Conservation (phyloP, 2,113 vertebrate genomes). For the Clarias gariepinus region DNA sequence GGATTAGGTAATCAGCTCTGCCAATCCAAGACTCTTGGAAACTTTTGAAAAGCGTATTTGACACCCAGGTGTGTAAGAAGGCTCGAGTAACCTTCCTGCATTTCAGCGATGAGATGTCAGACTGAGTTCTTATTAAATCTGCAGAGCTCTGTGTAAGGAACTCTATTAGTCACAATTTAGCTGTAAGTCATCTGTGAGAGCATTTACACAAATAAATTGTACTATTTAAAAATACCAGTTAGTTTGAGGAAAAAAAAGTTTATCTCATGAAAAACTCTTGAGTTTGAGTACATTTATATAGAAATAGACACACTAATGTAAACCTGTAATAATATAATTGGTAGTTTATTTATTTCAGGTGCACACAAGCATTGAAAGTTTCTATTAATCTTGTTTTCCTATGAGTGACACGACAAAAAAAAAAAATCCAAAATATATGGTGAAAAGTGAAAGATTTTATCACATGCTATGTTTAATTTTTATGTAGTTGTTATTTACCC, state of each 20-base stretch:
- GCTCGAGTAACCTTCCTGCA: constrained; percentile 16
- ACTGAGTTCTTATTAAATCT: neutral
- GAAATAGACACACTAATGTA: neutral
- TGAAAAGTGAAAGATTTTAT: neutral
- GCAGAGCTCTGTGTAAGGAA: neutral
- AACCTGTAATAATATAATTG: neutral
- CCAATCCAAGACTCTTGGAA: constrained; percentile 31
- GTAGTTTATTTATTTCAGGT: neutral
- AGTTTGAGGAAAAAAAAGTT: neutral
- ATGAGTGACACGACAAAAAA: neutral
- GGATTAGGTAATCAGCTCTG: constrained; percentile 28
- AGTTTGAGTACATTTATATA: neutral
- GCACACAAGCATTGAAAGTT: neutral
- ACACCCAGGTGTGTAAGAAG: constrained; percentile 12
- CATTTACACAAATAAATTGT: neutral
- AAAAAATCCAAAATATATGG: neutral
- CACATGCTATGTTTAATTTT: neutral
- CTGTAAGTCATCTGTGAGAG: neutral
- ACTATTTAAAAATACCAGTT: neutral
- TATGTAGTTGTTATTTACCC: no score
- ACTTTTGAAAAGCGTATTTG: constrained; percentile 46
- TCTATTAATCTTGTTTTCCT: neutral
- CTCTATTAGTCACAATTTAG: neutral
- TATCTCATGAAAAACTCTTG: no score
- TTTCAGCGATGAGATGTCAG: constrained; percentile 11